These are phyloP conservation scores for Virgularia gustaviana DNA, from an alignment of 92 coral and sea anemone species.

Conservation along the genomic window DNA sequence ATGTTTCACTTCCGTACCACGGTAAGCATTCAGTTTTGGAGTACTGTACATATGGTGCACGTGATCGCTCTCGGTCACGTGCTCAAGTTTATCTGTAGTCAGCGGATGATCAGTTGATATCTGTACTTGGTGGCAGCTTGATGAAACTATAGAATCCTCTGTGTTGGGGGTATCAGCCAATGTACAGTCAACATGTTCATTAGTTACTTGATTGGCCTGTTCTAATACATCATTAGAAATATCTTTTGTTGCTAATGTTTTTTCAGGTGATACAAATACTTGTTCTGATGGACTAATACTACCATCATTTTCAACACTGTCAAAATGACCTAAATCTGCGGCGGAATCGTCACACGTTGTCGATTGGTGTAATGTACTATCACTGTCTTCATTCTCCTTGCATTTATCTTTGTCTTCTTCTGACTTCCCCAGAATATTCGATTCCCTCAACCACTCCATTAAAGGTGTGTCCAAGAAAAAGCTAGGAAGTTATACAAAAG, in stretches of 20 bases:
- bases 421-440: neutral
- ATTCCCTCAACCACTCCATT: slow-evolving; percentile 27
- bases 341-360: neutral
- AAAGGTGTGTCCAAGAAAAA: slow-evolving; percentile 33
- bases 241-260: neutral
- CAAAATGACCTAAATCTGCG: neutral
- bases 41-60: slow-evolving; percentile 27
- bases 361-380: slow-evolving; percentile 2
- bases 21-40: slow-evolving; percentile 20
- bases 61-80: neutral
- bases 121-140: slow-evolving; percentile 1
- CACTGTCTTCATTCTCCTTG: neutral
- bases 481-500: neutral
- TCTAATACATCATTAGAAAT: slow-evolving; percentile 2
- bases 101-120: neutral
- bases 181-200: neutral
- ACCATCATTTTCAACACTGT: neutral
- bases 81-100: neutral
- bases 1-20: neutral
- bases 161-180: neutral
- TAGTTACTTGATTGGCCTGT: neutral
- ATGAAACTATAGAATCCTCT: slow-evolving; percentile 13
- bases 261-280: neutral
- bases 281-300: neutral
- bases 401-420: neutral